Evolutionary conservation across 1,140 invertebrate species (phyloP).

Genomic region (Drosophila malerkotliana): DNA sequence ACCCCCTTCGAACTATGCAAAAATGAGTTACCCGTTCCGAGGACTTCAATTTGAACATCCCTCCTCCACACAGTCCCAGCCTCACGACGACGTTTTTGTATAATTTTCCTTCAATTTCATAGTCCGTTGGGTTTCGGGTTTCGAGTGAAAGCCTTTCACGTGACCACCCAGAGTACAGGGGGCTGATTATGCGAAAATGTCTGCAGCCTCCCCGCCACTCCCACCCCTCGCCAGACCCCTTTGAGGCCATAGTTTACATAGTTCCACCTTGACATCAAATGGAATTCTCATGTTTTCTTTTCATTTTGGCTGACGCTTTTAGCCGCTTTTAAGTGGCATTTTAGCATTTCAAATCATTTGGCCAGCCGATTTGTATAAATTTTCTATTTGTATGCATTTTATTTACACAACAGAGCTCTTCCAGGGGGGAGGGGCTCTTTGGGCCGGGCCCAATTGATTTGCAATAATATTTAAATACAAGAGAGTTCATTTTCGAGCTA

Average conservation of each 20-base stretch:
- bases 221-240: slow-evolving; percentile 5
- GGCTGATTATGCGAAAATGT: slow-evolving; percentile 58
- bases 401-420: slow-evolving; percentile 48
- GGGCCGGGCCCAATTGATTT: slow-evolving; percentile 67
- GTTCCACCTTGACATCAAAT: slow-evolving; percentile 81
- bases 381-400: slow-evolving; percentile 82
- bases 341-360: slow-evolving; percentile 78
- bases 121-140: slow-evolving; percentile 67
- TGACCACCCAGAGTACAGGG: slow-evolving; percentile 49
- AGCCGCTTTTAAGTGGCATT: slow-evolving; percentile 79
- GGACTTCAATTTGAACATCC: slow-evolving; percentile 40
- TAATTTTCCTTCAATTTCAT: slow-evolving; percentile 83
- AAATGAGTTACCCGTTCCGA: slow-evolving; percentile 32
- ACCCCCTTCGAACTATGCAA: slow-evolving; percentile 19
- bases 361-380: slow-evolving; percentile 78
- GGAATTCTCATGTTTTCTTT: slow-evolving; percentile 82
- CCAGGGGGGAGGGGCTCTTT: background rate
- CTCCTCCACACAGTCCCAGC: slow-evolving; percentile 72
- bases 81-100: slow-evolving; percentile 54
- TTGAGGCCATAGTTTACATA: slow-evolving; percentile 72
- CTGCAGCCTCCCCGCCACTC: background rate
- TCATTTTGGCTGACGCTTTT: slow-evolving; percentile 72
- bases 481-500: slow-evolving; percentile 58
- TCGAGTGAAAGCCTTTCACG: slow-evolving; percentile 69
- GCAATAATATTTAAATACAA: slow-evolving; percentile 81